phyloP scores from a whole-genome alignment of 2,888 invertebrate species.

The Tenthredo notha region DNA sequence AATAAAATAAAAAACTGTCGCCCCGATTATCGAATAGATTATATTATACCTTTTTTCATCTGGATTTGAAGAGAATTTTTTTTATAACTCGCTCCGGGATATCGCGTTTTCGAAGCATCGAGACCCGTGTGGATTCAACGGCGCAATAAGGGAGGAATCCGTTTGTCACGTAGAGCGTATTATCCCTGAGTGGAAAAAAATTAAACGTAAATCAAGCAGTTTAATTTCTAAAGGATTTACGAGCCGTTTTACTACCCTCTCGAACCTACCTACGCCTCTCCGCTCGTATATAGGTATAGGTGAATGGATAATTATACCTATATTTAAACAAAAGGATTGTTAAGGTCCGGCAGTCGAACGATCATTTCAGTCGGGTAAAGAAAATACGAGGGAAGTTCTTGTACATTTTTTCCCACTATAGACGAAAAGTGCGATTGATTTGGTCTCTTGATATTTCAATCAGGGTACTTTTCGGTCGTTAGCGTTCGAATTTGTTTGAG shows the following conservation, averaged over 20 bases:
- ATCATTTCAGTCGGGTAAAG: background rate
- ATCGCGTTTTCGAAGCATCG: constrained; percentile 13
- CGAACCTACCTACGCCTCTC: background rate
- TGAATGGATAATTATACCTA: background rate
- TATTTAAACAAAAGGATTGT: background rate
- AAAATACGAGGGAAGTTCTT: background rate
- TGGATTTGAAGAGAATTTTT: background rate
- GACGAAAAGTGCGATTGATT: background rate
- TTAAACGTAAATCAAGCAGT: constrained; percentile 39
- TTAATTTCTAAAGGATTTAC: constrained; percentile 48
- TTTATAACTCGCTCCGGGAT: background rate
- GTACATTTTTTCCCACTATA: background rate
- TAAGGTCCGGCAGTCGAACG: background rate
- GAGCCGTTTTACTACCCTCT: constrained; percentile 11
- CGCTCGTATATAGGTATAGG: background rate
- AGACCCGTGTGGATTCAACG: background rate
- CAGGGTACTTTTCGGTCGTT: background rate
- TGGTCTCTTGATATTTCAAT: background rate
- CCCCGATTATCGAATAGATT: background rate
- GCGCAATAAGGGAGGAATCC: constrained; percentile 40
- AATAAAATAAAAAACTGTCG: background rate
- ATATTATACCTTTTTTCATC: background rate
- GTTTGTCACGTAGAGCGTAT: constrained; percentile 49
- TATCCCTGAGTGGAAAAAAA: constrained; percentile 31
- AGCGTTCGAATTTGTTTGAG: background rate